Percentiles rank a stretch among this genome's conserved stretches.
These are phyloP conservation scores for Nannospalax galili DNA, from an alignment of 2,113 vertebrate species.

Conservation along the genomic window DNA sequence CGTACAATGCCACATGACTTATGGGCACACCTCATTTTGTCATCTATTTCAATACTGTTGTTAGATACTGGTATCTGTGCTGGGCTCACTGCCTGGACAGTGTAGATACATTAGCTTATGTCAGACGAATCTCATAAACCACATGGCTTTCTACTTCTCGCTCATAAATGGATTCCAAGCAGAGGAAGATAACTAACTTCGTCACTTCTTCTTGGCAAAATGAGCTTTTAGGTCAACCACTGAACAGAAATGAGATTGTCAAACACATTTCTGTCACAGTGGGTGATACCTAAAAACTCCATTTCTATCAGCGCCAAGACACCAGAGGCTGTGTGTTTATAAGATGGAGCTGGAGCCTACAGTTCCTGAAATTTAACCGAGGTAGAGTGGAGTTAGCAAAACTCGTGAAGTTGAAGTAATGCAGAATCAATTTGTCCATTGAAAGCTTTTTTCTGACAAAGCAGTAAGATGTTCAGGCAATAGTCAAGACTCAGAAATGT, in stretches of 20 bases:
- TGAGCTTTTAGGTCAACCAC: background rate
- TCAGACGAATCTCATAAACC: background rate
- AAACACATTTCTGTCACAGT: background rate
- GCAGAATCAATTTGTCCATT: background rate
- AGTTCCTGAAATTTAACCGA: background rate
- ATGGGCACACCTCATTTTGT: background rate
- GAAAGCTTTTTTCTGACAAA: background rate
- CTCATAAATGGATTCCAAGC: background rate
- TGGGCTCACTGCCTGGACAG: background rate
- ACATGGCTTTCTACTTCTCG: background rate
- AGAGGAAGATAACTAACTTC: background rate
- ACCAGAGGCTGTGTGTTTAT: background rate
- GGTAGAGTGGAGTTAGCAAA: background rate
- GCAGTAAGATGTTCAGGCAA: background rate
- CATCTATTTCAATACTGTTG: background rate
- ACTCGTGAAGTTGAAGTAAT: background rate
- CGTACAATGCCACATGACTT: background rate
- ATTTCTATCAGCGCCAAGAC: too few species aligned
- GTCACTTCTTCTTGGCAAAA: background rate
- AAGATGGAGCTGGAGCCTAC: background rate
- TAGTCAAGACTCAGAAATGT: constrained; percentile 21
- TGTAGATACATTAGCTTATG: background rate
- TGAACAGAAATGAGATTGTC: background rate
- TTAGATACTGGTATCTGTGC: background rate
- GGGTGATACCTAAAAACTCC: background rate